These are phyloP conservation scores for Saccopteryx leptura DNA, from an alignment of 2,113 vertebrate species.

Conservation along the genomic window DNA sequence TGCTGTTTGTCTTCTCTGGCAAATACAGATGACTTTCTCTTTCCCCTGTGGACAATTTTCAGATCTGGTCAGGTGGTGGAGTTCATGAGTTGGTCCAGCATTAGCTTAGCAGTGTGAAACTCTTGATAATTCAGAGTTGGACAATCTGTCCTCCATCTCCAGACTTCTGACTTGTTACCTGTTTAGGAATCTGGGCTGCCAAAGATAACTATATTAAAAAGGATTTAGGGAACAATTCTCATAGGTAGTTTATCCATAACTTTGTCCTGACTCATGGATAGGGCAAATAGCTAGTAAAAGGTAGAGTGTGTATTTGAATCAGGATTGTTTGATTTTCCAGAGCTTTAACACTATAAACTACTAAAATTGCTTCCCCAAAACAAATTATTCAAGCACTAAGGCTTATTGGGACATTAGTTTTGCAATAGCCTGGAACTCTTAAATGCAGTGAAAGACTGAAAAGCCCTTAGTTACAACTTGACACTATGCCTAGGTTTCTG, in stretches of 20 bases:
- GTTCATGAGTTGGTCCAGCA: constrained; percentile 68
- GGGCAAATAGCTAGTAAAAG: constrained; percentile 51
- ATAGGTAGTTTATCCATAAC: not conserved
- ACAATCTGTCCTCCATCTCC: constrained; percentile 38
- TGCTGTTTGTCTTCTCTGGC: constrained; percentile 72
- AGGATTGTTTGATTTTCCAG: constrained; percentile 58
- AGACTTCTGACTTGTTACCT: constrained; percentile 60
- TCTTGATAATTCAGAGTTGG: constrained; percentile 62
- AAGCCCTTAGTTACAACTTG: constrained; percentile 29
- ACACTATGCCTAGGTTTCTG: constrained; percentile 35
- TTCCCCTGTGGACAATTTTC: constrained; percentile 67
- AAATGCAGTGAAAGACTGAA: constrained; percentile 58
- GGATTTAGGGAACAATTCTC: constrained; percentile 46
- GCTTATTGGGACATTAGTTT: constrained; percentile 58
- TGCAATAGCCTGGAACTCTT: constrained; percentile 48
- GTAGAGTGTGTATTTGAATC: constrained; percentile 46
- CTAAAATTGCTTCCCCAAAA: constrained; percentile 54
- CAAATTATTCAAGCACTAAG: constrained; percentile 50
- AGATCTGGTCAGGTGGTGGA: constrained; percentile 77
- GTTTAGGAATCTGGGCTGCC: constrained; percentile 56
- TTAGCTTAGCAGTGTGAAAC: constrained; percentile 75
- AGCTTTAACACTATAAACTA: constrained; percentile 44
- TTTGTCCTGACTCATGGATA: not conserved
- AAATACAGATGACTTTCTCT: constrained; percentile 77
- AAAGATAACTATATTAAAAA: constrained; percentile 32